phyloP scores from a whole-genome alignment of 1,140 invertebrate species.

The Physella acuta region DNA sequence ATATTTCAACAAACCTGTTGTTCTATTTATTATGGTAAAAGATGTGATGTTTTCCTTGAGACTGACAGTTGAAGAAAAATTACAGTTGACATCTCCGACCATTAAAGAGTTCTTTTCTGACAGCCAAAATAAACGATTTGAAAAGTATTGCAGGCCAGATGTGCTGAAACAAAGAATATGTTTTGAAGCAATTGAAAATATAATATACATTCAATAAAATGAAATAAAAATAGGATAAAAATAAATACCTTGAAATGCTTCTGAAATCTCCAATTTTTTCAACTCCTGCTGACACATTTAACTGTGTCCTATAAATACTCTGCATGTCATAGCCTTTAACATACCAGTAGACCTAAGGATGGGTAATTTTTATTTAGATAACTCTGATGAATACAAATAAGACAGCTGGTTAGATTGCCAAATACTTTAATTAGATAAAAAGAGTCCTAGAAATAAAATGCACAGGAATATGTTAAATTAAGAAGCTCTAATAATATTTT shows the following conservation, averaged over 20 bases:
- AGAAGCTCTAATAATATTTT: too few relatives aligned
- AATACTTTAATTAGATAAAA: too few relatives aligned
- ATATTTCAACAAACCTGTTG: too few relatives aligned
- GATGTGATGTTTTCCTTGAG: conserved; percentile 68
- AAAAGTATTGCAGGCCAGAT: conserved; percentile 72
- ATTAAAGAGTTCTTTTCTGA: conserved; percentile 75
- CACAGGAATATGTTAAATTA: too few relatives aligned
- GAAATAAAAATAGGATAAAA: not conserved
- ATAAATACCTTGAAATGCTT: conserved; percentile 41
- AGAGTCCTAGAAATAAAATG: too few relatives aligned
- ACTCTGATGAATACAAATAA: too few relatives aligned
- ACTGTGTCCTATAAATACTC: conserved; percentile 38
- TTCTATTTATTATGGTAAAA: conserved; percentile 73
- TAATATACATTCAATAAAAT: not conserved
- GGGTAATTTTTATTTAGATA: too few relatives aligned
- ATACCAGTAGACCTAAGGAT: conserved; percentile 44
- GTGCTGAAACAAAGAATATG: conserved; percentile 31
- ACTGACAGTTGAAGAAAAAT: conserved; percentile 74
- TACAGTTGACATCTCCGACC: conserved; percentile 75
- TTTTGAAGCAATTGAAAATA: not conserved
- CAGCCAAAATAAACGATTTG: conserved; percentile 77
- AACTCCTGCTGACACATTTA: not conserved
- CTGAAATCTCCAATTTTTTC: conserved; percentile 30
- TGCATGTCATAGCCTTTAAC: conserved; percentile 37
- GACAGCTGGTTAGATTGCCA: too few relatives aligned